Conservation (phyloP, 2,888 invertebrate species). For the Teleogryllus oceanicus region DNA sequence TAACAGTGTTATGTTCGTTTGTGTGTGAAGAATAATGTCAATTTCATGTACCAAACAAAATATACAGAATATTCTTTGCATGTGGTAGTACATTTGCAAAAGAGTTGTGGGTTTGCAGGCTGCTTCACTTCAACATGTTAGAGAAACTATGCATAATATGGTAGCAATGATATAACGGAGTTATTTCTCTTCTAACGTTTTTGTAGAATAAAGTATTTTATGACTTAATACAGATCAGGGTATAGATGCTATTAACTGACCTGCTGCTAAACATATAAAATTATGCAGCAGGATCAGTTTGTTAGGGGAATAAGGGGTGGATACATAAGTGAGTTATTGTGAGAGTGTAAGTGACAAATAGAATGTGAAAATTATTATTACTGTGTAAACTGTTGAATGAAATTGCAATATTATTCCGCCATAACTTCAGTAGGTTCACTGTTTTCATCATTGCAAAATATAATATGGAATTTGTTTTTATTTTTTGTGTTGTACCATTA, state of each 20-base stretch:
- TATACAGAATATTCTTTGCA: not conserved
- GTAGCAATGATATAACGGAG: not conserved
- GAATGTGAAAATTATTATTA: too few relatives aligned
- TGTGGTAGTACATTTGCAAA: not conserved
- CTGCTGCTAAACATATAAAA: not conserved
- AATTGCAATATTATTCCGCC: too few relatives aligned
- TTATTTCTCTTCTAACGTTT: not conserved
- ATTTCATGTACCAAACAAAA: not conserved
- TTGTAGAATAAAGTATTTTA: slow-evolving; percentile 2
- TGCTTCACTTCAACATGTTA: not conserved
- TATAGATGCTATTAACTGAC: not conserved
- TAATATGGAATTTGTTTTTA: too few relatives aligned
- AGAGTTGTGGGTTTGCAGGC: not conserved
- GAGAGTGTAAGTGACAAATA: too few relatives aligned
- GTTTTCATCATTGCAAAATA: too few relatives aligned
- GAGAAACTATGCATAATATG: not conserved
- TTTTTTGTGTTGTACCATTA: too few relatives aligned
- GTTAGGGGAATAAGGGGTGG: too few relatives aligned
- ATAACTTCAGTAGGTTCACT: too few relatives aligned
- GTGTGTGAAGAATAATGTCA: not conserved
- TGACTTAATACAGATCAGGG: not conserved
- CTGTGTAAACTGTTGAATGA: too few relatives aligned
- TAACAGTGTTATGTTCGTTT: not conserved
- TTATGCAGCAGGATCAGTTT: not conserved
- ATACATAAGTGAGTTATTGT: too few relatives aligned